Percentiles rank a stretch among this genome's conserved stretches.
Evolutionary conservation across 1,140 invertebrate genomes (phyloP).

Genomic region (Pseudomyrmex gracilis): DNA sequence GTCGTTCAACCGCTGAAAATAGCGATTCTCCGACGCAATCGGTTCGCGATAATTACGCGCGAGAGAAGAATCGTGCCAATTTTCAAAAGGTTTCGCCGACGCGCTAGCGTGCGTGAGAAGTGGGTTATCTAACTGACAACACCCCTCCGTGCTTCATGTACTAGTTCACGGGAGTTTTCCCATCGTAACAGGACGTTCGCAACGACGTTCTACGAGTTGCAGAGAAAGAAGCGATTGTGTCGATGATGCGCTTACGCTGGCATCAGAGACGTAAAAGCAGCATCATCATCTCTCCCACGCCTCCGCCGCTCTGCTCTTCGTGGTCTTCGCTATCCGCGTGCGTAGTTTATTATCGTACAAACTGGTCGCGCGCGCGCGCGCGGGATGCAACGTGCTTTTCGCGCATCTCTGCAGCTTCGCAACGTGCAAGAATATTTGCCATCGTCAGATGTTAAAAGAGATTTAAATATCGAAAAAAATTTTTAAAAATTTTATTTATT

Average conservation of each 20-base stretch:
- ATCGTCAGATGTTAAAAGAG: not conserved
- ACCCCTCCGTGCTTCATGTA: constrained; percentile 67
- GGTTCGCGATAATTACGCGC: not conserved
- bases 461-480: constrained; percentile 1
- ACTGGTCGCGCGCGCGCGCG: not conserved
- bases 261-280: constrained; percentile 19
- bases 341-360: constrained; percentile 31
- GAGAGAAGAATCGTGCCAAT: constrained; percentile 1
- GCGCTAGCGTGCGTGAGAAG: constrained; percentile 74
- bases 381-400: constrained; percentile 21
- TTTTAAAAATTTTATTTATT: not conserved
- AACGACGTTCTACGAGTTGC: not conserved
- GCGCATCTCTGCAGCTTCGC: constrained; percentile 5
- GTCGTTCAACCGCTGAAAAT: not conserved
- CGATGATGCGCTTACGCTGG: constrained; percentile 44
- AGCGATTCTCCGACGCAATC: not conserved
- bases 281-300: constrained; percentile 56
- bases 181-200: constrained; percentile 56
- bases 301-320: constrained; percentile 35
- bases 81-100: constrained; percentile 59
- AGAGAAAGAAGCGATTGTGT: constrained; percentile 10
- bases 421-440: not conserved
- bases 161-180: constrained; percentile 70
- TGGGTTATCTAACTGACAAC: constrained; percentile 78
- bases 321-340: constrained; percentile 12